These are phyloP conservation scores for Bombus soroeensis DNA, from an alignment of 1,140 invertebrate genomes.

Conservation along the genomic window DNA sequence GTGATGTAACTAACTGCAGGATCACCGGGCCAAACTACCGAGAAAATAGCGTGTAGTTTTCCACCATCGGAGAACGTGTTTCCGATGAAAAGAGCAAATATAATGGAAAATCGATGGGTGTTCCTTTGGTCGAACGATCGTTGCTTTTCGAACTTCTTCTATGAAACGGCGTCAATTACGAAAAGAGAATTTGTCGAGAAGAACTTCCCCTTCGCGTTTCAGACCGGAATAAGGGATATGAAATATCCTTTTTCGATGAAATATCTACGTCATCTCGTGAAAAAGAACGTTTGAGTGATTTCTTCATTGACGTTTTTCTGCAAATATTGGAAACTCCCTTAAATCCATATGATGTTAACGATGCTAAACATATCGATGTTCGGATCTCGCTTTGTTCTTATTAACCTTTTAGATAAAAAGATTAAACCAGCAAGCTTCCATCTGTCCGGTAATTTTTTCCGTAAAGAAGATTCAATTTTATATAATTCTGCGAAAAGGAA, in stretches of 20 bases:
- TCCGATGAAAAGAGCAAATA: not conserved
- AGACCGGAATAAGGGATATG: not conserved
- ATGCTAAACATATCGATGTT: too few relatives aligned
- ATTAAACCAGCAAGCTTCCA: not conserved
- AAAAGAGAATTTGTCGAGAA: not conserved
- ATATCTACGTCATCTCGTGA: not conserved
- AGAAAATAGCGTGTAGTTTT: slow-evolving; percentile 38
- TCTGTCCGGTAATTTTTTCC: not conserved
- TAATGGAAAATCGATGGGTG: slow-evolving; percentile 8
- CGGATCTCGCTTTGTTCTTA: not conserved
- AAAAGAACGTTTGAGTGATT: not conserved
- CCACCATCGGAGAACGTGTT: not conserved
- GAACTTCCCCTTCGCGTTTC: not conserved
- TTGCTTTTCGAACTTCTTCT: not conserved
- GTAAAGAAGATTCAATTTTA: not conserved
- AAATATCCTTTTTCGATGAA: not conserved
- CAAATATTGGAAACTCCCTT: not conserved
- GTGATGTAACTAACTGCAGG: slow-evolving; percentile 1
- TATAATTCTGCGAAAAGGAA: not conserved
- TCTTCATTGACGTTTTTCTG: not conserved
- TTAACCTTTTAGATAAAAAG: not conserved
- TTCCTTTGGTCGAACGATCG: not conserved
- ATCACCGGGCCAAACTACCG: slow-evolving; percentile 1
- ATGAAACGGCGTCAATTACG: not conserved
- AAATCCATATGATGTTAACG: too few relatives aligned